Conservation (phyloP, 2,797 vertebrate genomes). For the Oryzias sinensis region DNA sequence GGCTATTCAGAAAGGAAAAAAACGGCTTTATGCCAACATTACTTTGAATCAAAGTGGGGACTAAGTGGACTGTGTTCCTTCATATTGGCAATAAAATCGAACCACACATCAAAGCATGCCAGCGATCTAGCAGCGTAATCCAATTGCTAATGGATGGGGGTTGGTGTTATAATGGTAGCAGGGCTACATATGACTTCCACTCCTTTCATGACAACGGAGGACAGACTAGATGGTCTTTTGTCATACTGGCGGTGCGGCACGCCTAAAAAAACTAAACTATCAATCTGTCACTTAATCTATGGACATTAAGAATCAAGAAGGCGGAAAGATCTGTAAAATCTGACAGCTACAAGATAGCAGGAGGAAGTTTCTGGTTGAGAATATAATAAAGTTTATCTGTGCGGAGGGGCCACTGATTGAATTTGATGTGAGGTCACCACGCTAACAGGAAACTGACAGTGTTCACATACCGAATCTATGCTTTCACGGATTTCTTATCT, state of each 20-base stretch:
- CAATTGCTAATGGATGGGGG: constrained; percentile 72
- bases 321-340: constrained; percentile 40
- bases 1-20: constrained; percentile 35
- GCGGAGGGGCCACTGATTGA: constrained; percentile 27
- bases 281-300: constrained; percentile 68
- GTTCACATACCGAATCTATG: constrained; percentile 14
- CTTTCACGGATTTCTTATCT: constrained; percentile 11
- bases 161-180: constrained; percentile 70
- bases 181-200: constrained; percentile 61
- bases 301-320: constrained; percentile 46
- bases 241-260: constrained; percentile 53
- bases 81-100: constrained; percentile 74
- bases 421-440: constrained; percentile 22
- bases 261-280: constrained; percentile 57
- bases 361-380: constrained; percentile 39
- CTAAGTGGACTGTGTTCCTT: constrained; percentile 73
- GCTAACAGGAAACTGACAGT: constrained; percentile 22
- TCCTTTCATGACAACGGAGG: constrained; percentile 58
- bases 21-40: constrained; percentile 67
- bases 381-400: constrained; percentile 37
- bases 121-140: constrained; percentile 68
- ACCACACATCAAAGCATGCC: constrained; percentile 72
- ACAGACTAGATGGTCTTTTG: constrained; percentile 54
- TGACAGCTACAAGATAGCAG: constrained; percentile 48
- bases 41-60: constrained; percentile 68